phyloP scores from a whole-genome alignment of 2,113 vertebrate species.

The Pelecanus crispus region DNA sequence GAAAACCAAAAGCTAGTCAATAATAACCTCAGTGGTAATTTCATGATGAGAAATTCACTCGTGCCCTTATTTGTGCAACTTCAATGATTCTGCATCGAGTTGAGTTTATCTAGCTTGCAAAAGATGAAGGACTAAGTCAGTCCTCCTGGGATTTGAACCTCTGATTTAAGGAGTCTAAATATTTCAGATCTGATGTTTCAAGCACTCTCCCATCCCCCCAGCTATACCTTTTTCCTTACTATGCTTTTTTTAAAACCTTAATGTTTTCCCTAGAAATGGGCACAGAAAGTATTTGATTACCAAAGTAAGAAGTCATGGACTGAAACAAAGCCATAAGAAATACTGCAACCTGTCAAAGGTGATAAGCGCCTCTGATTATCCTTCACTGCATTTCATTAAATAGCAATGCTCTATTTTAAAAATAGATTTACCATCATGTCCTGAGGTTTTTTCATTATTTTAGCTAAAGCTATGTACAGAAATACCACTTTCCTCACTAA shows the following conservation, averaged over 20 bases:
- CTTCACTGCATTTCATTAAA: slow-evolving; percentile 39
- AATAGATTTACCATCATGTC: neutral
- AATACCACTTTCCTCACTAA: neutral
- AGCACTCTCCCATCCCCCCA: neutral
- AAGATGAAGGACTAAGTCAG: neutral
- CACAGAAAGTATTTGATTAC: neutral
- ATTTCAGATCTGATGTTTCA: neutral
- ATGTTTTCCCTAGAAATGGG: neutral
- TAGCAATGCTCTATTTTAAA: slow-evolving; percentile 9
- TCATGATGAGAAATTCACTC: slow-evolving; percentile 11
- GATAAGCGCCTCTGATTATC: slow-evolving; percentile 20
- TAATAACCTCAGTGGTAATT: slow-evolving; percentile 40
- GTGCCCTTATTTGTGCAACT: neutral
- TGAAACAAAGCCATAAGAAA: slow-evolving; percentile 11
- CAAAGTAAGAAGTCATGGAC: neutral
- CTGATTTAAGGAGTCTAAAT: neutral
- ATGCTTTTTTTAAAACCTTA: neutral
- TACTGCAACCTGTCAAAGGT: slow-evolving; percentile 21
- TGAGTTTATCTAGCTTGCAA: neutral
- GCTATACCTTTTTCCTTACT: neutral
- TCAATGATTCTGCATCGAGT: neutral
- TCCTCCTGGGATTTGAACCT: neutral
- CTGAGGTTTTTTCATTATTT: neutral
- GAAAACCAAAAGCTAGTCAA: slow-evolving; percentile 41
- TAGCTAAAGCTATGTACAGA: neutral